Percentiles rank a stretch among this genome's conserved stretches.
Conservation (phyloP, 2,113 vertebrate species). For the Otis tarda region DNA sequence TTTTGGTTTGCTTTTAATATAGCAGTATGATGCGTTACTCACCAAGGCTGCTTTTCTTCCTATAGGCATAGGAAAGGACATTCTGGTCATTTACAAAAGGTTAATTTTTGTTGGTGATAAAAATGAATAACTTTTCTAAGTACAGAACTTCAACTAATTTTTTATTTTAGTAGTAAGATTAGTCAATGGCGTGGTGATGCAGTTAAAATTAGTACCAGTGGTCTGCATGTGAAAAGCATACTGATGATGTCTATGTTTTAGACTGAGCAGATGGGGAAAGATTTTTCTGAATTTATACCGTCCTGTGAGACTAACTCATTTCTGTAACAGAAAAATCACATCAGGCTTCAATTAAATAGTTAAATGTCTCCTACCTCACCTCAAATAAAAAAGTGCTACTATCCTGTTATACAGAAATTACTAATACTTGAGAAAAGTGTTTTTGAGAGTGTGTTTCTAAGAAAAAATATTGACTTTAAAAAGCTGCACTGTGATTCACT, state of each 20-base stretch:
- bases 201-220: not conserved
- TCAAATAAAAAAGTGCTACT: not conserved
- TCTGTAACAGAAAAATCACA: not conserved
- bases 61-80: not conserved
- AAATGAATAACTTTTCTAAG: not conserved
- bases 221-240: not conserved
- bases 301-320: not conserved
- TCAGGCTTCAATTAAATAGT: not conserved
- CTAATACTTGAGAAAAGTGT: not conserved
- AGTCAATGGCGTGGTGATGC: not conserved
- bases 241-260: not conserved
- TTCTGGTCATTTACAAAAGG: not conserved
- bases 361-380: not conserved
- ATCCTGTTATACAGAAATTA: not conserved
- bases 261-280: not conserved
- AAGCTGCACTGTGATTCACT: not conserved
- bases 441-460: not conserved
- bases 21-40: not conserved
- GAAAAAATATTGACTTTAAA: not conserved
- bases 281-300: not conserved
- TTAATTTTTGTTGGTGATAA: not conserved
- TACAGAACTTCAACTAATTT: not conserved
- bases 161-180: not conserved
- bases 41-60: not conserved
- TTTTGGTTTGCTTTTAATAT: not conserved